Evolutionary conservation across 2,888 invertebrate species (phyloP), one percentile per base, ranked within the genome.

Genomic region (Conops quadrifasciatus): DNA sequence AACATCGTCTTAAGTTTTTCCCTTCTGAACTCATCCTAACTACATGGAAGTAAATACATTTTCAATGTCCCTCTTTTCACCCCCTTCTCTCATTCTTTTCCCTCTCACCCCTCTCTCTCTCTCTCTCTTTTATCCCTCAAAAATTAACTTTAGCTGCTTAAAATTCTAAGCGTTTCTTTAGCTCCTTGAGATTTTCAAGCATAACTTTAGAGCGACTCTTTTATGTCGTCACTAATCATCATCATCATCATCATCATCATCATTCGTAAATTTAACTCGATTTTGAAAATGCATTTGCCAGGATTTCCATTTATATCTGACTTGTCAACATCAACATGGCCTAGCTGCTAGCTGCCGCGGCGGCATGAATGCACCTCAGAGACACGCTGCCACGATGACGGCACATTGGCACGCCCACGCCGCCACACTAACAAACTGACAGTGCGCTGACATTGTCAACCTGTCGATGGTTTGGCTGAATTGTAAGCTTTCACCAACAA

Each of bases 401-500:
- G 21, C 16, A 21, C 62, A 19, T 21, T 21, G 11, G 21, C 19
- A 43, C 11, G 15, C 43, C 19, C 19, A 9, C 60, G 13, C n/a
- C 28, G 9, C 16, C 3, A 2, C 3, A 30, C 43, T 15, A 21
- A 5, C 62, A 21, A 43, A 21, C 9, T 7, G 7, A 45, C 21
- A 36, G 45, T 24, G 43, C 24, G 21, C 45, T 9, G 36, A 36
- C 53, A 30, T 24, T 53, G 64, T 30, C 30, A 30, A 62, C 53
- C 62, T 36, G 62, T n/a, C 19, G 36, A 51, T 24, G 64, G 26
- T 45, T 19, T 45, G 47, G 26, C 43, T 65, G 26, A 19, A 53
- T 66, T 24, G 24, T 21, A 26, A 30, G 56, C 66, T 53, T 66
- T 65, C 56, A 43, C 43, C 66, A 24, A 66, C 66, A 66, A 53